Conservation (phyloP, 2,113 vertebrate genomes). For the Gila orcuttii region DNA sequence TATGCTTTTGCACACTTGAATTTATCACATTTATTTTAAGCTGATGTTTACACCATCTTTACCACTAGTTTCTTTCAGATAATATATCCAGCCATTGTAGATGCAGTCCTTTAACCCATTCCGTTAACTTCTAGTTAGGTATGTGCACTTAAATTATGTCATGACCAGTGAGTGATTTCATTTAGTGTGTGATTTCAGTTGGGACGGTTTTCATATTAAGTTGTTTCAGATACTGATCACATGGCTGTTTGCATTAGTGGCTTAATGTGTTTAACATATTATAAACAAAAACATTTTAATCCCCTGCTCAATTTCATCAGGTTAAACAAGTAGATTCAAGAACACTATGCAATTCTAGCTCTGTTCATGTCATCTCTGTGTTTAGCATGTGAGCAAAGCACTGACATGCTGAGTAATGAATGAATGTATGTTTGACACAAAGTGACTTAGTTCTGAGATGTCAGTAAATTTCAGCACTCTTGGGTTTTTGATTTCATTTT, state of each 20-base stretch:
- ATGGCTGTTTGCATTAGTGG: not conserved
- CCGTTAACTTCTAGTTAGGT: not conserved
- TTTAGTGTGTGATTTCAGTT: not conserved
- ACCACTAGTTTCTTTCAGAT: not conserved
- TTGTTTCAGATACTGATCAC: not conserved
- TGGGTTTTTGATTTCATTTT: not conserved
- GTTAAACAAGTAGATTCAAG: constrained; percentile 63
- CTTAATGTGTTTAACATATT: not conserved
- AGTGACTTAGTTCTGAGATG: constrained; percentile 33
- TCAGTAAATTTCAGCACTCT: constrained; percentile 2
- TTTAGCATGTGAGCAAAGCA: constrained; percentile 7
- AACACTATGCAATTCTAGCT: constrained; percentile 74
- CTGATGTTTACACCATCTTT: not conserved
- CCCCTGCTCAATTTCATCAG: constrained; percentile 54
- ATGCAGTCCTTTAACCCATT: constrained; percentile 7
- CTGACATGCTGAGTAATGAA: constrained; percentile 14
- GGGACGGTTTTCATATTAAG: not conserved
- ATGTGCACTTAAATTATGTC: constrained; percentile 33
- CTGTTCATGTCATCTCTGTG: constrained; percentile 53
- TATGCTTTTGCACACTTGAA: constrained; percentile 8
- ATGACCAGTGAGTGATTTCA: constrained; percentile 30
- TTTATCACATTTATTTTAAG: not conserved
- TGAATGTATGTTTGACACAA: constrained; percentile 46
- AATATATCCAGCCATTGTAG: not conserved
- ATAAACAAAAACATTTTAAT: not conserved